Evolutionary conservation across 2,113 vertebrate genomes (phyloP), one percentile per base, ranked within the genome.

Genomic region (Bungarus multicinctus): DNA sequence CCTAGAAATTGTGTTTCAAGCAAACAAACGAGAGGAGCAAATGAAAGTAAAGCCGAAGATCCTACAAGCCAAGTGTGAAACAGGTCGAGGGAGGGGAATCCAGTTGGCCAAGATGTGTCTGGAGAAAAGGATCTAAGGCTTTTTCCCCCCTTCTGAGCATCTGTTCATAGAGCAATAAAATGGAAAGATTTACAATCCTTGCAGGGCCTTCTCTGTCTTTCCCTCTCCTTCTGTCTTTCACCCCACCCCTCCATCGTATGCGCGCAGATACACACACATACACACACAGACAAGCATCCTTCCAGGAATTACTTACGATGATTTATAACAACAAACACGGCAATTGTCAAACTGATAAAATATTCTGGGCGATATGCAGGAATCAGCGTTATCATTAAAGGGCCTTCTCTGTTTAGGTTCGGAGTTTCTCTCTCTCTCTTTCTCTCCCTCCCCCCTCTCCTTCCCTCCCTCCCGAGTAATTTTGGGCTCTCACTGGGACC

Each of bases 161-260:
- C 99, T 99, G 99, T 99, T 99, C 98, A 98, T 98, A 98, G 98
- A 98, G 99, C 98, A 99, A 99, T 99, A 99, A 99, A 99, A 99
- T 97, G 98, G 98, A 98, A 99, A 99, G 99, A 99, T 99, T 99
- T 99, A 99, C 99, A 99, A 98, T 98, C 98, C 97, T 98, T 98
- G 98, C 97, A 98, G 98, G 98, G 98, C 98, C 99, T 86, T 89
- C 89, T 90, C 74, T 22, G 16, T 27, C 88, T 11, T 18, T 43
- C 64, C 23, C 53, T 88, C 69, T 88, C 92, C 45, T 53, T n/a
- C 88, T 54, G 54, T 34, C 58, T 53, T 52, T n/a, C 52, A 81
- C 57, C 91, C 43, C 50, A 74, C 50, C 22, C 39, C 88, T 34
- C 39, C 60, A 11, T 25, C 91, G 2, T 22, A 22, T 39, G 74